Percentiles rank a stretch among this genome's conserved stretches.
Conservation (phyloP, 2,797 vertebrate species). For the Phataginus tricuspis region DNA sequence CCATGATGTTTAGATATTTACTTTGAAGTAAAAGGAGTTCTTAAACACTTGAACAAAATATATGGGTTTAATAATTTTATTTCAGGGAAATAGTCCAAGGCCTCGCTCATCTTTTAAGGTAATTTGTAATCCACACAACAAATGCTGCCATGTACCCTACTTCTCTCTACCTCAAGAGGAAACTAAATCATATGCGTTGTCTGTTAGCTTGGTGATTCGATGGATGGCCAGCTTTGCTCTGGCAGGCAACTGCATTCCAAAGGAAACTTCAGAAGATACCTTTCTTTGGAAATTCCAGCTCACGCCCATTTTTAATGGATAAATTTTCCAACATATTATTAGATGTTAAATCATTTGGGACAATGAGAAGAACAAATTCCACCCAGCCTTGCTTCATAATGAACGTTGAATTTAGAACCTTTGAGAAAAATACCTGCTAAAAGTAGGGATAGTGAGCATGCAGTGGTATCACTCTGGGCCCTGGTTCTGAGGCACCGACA, state of each 20-base stretch:
- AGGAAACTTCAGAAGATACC: not conserved
- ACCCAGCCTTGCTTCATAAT: not conserved
- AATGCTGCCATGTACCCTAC: not conserved
- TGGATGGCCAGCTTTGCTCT: not conserved
- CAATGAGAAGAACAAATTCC: conserved; percentile 5
- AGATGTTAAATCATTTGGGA: not conserved
- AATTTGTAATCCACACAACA: conserved; percentile 12
- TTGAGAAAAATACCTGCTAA: not conserved
- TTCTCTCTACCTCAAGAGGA: not conserved
- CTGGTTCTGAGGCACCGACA: not conserved
- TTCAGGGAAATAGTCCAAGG: conserved; percentile 8
- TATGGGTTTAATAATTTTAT: not conserved
- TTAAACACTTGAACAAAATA: not conserved
- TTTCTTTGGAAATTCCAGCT: not conserved
- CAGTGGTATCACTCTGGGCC: not conserved
- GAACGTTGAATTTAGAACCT: not conserved
- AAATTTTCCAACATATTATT: not conserved
- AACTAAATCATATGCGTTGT: not conserved
- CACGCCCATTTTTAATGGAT: not conserved
- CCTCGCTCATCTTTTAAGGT: not conserved
- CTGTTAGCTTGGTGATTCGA: not conserved
- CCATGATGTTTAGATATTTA: not conserved
- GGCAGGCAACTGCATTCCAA: not conserved
- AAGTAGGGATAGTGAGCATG: not conserved
- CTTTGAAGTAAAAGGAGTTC: conserved; percentile 1